Evolutionary conservation across 2,797 vertebrate species (phyloP).

Genomic region (Melopsittacus undulatus): DNA sequence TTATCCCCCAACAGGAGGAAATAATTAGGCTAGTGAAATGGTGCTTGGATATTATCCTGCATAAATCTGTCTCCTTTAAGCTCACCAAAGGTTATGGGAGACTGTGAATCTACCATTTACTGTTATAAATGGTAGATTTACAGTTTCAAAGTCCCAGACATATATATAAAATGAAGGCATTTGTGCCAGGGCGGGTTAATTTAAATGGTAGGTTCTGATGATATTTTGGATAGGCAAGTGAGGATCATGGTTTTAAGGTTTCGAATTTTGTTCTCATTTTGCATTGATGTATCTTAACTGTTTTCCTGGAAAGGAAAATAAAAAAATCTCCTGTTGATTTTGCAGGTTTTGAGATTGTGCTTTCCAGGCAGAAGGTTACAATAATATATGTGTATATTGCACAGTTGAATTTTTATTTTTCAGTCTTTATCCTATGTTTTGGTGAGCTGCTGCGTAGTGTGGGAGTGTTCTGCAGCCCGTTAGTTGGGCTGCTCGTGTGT

Average conservation of each 20-base stretch:
- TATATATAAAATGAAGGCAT: not conserved
- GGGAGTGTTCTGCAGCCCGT: not conserved
- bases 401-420: not conserved
- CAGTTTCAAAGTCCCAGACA: not conserved
- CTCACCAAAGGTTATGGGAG: not conserved
- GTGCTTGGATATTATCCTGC: not conserved
- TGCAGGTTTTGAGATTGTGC: not conserved
- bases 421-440: not conserved
- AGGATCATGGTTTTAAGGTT: not conserved
- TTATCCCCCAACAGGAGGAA: not conserved
- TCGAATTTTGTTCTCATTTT: not conserved
- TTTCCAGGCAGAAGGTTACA: not conserved
- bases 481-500: fast-evolving
- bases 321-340: not conserved
- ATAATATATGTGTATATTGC: not conserved
- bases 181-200: not conserved
- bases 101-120: not conserved
- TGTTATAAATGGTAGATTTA: not conserved
- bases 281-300: not conserved
- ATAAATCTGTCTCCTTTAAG: not conserved
- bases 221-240: not conserved
- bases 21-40: not conserved
- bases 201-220: not conserved
- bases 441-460: not conserved
- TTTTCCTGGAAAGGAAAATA: not conserved